Base-by-base conservation (phyloP, 2,888 invertebrate genomes). In the Sericinus montela region DNA sequence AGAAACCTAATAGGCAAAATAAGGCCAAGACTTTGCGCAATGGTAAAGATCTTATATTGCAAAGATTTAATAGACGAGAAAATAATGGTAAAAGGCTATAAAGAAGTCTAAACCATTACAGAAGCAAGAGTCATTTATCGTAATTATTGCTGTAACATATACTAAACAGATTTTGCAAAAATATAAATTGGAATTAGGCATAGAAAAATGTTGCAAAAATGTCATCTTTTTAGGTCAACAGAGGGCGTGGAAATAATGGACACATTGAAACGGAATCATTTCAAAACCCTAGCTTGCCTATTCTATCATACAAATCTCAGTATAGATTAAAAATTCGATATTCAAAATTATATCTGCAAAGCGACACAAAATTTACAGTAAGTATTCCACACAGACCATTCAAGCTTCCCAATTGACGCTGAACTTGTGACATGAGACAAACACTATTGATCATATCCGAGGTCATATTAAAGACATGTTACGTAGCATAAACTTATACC, bases 161-260 rank as follows among this genome's bases (percentile, higher is more conserved):
- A 19, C 19, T 19, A 19, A 19, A 19, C 19, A 19, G 5, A 3
- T 2, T 19, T 2, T 19, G 5, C 2, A 19, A 19, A 19, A 19
- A 3, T 19, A 3, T 11, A 11, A 32, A 13, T 1, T 25, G 11
- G 30, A 30, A 7, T 11, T 30, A 30, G 6, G 10, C 5, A 5
- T 11, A 1, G 11, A 4, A 5, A 7, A 13, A 25, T 25, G 25
- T 29, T 29, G 36, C 29, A 45, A 35, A 44, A 44, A 23, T 39
- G 1, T 8, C 53, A 54, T 55, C 53, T 60, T 62, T 63, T 58
- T 65, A 60, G 64, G 65, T 65, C 65, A 63, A 47, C 35, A 45
- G 49, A 47, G 56, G 63, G 58, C 55, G 59, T 54, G 52, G 51
- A 55, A 25, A 28, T 43, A 34, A 43, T 48, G 23, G 35, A 36